Percentiles rank a stretch among this genome's conserved stretches.
These are phyloP conservation scores for Microtus montanus DNA, from an alignment of 2,113 vertebrate genomes.

Conservation along the genomic window DNA sequence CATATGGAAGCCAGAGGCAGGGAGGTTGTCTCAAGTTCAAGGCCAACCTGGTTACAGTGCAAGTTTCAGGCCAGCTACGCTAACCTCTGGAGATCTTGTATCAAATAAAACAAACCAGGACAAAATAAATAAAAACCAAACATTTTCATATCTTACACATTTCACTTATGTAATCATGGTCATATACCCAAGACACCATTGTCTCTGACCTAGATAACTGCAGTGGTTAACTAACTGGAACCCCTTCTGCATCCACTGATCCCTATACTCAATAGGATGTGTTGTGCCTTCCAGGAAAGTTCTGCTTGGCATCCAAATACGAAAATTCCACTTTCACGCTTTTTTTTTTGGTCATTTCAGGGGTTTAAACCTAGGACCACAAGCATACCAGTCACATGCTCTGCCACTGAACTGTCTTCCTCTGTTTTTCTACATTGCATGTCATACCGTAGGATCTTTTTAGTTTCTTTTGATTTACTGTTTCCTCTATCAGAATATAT, in stretches of 20 bases:
- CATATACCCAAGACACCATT: background rate
- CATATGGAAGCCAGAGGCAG: background rate
- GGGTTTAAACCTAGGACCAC: background rate
- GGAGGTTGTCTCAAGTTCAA: background rate
- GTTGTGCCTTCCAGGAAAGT: background rate
- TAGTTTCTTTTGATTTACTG: background rate
- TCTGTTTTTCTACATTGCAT: background rate
- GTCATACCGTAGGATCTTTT: background rate
- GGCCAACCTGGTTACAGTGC: background rate
- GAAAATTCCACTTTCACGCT: background rate
- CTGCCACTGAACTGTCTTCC: background rate
- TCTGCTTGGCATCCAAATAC: background rate
- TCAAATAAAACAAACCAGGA: background rate
- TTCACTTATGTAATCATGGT: background rate
- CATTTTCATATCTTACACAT: background rate
- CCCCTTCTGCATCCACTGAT: background rate
- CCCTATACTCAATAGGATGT: background rate
- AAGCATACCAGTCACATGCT: background rate
- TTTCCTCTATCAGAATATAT: constrained; percentile 7
- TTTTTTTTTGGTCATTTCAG: background rate
- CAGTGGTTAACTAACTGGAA: background rate
- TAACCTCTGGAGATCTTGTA: too few relatives aligned
- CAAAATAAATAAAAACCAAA: background rate
- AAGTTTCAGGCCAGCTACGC: background rate
- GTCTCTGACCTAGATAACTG: background rate